Percentiles rank a stretch among this genome's conserved stretches.
These are phyloP conservation scores for Gnathonemus longibarbis DNA, from an alignment of 2,113 vertebrate species.

Conservation along the genomic window DNA sequence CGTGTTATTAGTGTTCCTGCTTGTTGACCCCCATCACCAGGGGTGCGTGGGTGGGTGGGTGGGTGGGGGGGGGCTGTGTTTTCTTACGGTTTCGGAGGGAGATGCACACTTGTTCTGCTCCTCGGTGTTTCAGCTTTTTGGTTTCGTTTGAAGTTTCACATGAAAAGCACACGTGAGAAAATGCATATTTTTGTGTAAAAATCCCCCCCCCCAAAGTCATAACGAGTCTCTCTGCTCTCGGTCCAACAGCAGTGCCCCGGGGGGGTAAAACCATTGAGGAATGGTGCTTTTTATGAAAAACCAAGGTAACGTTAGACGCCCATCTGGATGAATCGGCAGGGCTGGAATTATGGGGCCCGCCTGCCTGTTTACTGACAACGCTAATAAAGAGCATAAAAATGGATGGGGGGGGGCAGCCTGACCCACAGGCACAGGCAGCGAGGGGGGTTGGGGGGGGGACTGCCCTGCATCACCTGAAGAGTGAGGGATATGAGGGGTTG, in stretches of 20 bases:
- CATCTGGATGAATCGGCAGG: conserved; percentile 21
- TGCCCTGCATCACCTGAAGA: not conserved
- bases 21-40: not conserved
- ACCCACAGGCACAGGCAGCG: not conserved
- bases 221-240: not conserved
- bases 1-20: not conserved
- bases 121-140: not conserved
- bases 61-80: not conserved
- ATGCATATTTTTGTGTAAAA: not conserved
- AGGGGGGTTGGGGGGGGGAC: not conserved
- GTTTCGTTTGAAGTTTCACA: not conserved
- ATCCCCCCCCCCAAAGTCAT: not conserved
- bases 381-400: not conserved
- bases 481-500: not conserved
- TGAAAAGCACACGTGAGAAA: not conserved
- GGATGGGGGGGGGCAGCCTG: not conserved
- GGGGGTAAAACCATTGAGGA: not conserved
- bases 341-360: not conserved
- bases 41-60: not conserved
- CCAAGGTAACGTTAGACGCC: conserved; percentile 10
- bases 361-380: conserved; percentile 4
- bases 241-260: not conserved
- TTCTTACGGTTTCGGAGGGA: not conserved
- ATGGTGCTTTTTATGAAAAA: conserved; percentile 12
- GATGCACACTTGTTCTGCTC: not conserved